These are phyloP conservation scores for Dasyornis broadbenti DNA, from an alignment of 2,113 vertebrate species.

Conservation along the genomic window DNA sequence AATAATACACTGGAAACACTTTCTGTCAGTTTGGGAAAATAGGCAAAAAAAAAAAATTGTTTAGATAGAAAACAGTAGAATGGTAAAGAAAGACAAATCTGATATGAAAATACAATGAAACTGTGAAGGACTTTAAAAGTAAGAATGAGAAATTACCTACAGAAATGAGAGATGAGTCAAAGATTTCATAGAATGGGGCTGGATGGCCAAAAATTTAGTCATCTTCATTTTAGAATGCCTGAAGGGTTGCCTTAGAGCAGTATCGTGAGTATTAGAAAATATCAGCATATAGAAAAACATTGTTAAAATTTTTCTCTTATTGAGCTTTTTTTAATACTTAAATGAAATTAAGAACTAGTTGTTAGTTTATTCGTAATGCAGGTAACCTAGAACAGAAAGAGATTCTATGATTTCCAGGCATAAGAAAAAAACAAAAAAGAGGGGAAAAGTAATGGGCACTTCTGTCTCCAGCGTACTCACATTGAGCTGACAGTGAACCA, in stretches of 20 bases:
- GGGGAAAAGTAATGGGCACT: fast-evolving
- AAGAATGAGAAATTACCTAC: not conserved
- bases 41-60: not conserved
- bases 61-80: not conserved
- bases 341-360: not conserved
- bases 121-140: not conserved
- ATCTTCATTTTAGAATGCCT: not conserved
- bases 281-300: not conserved
- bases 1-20: not conserved
- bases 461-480: not conserved
- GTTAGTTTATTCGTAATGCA: not conserved
- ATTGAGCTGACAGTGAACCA: not conserved
- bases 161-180: not conserved
- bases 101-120: not conserved
- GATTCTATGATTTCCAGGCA: not conserved
- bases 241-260: not conserved
- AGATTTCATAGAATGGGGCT: not conserved
- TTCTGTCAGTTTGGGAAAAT: not conserved
- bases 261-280: not conserved
- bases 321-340: not conserved
- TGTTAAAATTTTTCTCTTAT: not conserved
- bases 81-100: not conserved
- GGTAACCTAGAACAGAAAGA: not conserved
- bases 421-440: not conserved
- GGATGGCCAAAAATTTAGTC: not conserved